Base-by-base conservation (phyloP, 2,113 vertebrate species). In the Galeopterus variegatus region DNA sequence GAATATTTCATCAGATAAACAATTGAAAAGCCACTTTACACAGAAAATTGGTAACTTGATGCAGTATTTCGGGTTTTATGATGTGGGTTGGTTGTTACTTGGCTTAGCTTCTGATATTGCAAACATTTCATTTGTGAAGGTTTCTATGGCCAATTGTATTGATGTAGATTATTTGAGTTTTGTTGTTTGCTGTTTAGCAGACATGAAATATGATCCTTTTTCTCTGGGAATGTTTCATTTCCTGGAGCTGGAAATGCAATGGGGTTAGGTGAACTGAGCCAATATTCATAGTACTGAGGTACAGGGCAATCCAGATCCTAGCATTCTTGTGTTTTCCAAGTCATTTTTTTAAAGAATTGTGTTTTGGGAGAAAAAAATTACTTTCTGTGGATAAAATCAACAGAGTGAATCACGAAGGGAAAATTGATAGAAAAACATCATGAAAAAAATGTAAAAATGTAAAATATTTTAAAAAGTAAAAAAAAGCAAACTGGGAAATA, bases 1-100 rank as follows among this genome's bases (percentile, higher is more conserved):
- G 56, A 92, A 36, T 58, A 89, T 90, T 80, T 92, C 65, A 95
- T 81, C 76, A 96, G 94, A 94, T 73, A 95, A 97, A 93, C 90
- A 95, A 90, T 31, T n/a, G 21, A 79, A 89, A 90, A 93, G 73
- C 65, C 81, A 92, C 52, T 90, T 96, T 90, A 81, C 81, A 73
- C 52, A 75, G 94, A 95, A 90, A 94, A 58, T 2, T 60, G 41
- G 83, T 96, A 96, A 97, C 52, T 93, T 50, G 62, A 73, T 84
- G 64, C 76, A 90, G 60, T 12, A 41, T 48, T 93, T 90, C 2
- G 48, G 60, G 87, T 60, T 95, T 90, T 96, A 65, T 92, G 75
- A 92, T 90, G 89, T 96, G 89, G 90, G 24, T 36, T 84, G n/a
- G 60, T 79, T 91, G 62, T 58, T 86, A 73, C 79, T 96, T 94